phyloP scores from a whole-genome alignment of 2,113 vertebrate species.

The Prietella phreatophila region DNA sequence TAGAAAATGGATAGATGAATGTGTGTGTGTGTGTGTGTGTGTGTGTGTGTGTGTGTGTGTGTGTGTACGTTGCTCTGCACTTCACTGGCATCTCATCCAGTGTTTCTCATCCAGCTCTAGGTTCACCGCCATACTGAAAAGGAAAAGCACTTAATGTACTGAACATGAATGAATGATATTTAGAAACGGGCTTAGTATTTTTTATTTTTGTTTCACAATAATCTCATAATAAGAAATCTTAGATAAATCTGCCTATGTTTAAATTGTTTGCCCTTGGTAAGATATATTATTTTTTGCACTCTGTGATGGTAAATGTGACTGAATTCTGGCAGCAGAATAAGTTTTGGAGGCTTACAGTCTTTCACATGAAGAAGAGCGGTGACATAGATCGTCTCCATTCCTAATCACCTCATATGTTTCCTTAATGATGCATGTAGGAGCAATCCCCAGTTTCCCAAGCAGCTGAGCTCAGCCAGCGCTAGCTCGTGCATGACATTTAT shows the following conservation, averaged over 20 bases:
- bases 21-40: background rate
- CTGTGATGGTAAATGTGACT: background rate
- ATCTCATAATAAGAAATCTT: background rate
- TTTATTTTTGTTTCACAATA: background rate
- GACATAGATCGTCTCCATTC: slow-evolving; percentile 46
- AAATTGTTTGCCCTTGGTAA: background rate
- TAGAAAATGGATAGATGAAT: too few relatives aligned
- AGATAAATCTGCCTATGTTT: background rate
- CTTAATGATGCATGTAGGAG: slow-evolving; percentile 49
- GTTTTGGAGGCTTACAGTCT: slow-evolving; percentile 6
- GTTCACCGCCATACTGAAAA: background rate
- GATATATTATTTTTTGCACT: background rate
- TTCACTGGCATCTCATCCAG: background rate
- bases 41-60: too few relatives aligned
- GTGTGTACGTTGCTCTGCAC: background rate
- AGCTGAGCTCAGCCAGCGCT: slow-evolving; percentile 13
- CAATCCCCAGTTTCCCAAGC: slow-evolving; percentile 32
- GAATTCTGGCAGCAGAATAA: slow-evolving; percentile 12
- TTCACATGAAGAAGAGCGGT: slow-evolving; percentile 14
- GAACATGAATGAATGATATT: background rate
- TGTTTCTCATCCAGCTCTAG: background rate
- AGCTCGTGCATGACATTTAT: slow-evolving; percentile 55
- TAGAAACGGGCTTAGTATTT: background rate
- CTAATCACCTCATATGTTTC: slow-evolving; percentile 54
- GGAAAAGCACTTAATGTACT: background rate